Base-by-base conservation (phyloP, 2,113 vertebrate species). In the Istiophorus platypterus region DNA sequence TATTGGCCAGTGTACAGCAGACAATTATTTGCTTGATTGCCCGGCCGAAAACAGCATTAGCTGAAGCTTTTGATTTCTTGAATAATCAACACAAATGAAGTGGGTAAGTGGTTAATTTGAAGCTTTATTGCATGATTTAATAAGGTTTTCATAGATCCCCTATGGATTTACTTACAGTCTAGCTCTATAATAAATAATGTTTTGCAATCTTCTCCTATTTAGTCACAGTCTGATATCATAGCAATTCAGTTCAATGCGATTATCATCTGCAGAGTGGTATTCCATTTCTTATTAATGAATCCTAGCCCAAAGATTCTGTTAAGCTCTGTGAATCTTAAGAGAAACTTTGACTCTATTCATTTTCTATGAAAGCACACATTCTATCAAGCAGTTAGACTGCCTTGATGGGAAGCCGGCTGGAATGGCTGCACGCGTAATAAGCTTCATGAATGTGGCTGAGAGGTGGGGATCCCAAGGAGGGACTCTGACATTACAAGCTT, bases 41-140 rank as follows among this genome's bases (percentile, higher is more conserved):
- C 52, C 64, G 56, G 73, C 65, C 82, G 68, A 79, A 71, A 90
- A 80, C 79, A 67, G 59, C 85, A 85, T 77, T 62, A 76, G 69
- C 72, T 47, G n/a, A 88, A 66, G 75, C 72, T 82, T 91, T 90
- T 90, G 72, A 84, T 89, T 85, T 57, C 71, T 85, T 65, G 63
- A 86, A 85, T 85, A 82, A 84, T 82, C 68, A 85, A 83, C 73
- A 45, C 66, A 84, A 86, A 85, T 67, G 24, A 85, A 83, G 72
- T 74, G 52, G 72, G 42, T 85, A 72, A 84, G 70, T 84, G 73
- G 52, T 87, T 89, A 13, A 84, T 88, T 88, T 82, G 75, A 37
- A 77, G 37, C 81, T 71, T 62, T 76, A 75, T 82, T 88, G 66
- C 72, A 49, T 85, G 71, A 86, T 88, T 88, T 85, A 88, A 90